A percentile compares a stretch with the other conserved stretches of the same genome.
These are phyloP conservation scores for Eilema depressum DNA, from an alignment of 2,888 invertebrate species.

Conservation along the genomic window DNA sequence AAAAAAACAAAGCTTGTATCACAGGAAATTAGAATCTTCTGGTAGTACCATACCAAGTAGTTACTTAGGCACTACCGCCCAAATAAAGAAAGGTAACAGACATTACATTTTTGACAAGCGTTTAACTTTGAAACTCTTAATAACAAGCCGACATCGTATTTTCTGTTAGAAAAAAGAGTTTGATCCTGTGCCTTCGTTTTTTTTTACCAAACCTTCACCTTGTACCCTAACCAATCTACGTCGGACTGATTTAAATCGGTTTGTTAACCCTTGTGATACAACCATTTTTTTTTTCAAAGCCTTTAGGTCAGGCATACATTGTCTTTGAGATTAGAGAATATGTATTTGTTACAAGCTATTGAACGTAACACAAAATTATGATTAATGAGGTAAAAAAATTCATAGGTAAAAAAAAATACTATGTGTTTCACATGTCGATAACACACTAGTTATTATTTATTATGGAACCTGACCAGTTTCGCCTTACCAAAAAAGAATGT, in stretches of 20 bases:
- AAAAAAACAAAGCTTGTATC: too few species aligned
- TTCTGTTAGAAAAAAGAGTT: background rate
- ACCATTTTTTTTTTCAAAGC: background rate
- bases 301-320: background rate
- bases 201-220: background rate
- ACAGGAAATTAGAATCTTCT: too few species aligned
- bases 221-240: background rate
- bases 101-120: too few species aligned
- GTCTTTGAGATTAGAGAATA: background rate
- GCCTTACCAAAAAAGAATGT: too few species aligned
- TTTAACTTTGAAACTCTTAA: background rate
- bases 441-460: too few species aligned
- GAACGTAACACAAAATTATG: background rate
- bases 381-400: background rate
- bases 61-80: too few species aligned
- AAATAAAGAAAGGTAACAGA: too few species aligned
- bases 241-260: background rate
- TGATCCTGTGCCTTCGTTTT: background rate
- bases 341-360: background rate
- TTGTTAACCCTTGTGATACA: background rate
- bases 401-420: too few species aligned
- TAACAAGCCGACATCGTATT: background rate
- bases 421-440: too few species aligned
- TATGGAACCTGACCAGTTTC: too few species aligned
- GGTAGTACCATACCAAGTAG: too few species aligned